Evolutionary conservation across 2,113 vertebrate genomes (phyloP), one percentile per base, ranked within the genome.

Genomic region (Sclerurus mexicanus): DNA sequence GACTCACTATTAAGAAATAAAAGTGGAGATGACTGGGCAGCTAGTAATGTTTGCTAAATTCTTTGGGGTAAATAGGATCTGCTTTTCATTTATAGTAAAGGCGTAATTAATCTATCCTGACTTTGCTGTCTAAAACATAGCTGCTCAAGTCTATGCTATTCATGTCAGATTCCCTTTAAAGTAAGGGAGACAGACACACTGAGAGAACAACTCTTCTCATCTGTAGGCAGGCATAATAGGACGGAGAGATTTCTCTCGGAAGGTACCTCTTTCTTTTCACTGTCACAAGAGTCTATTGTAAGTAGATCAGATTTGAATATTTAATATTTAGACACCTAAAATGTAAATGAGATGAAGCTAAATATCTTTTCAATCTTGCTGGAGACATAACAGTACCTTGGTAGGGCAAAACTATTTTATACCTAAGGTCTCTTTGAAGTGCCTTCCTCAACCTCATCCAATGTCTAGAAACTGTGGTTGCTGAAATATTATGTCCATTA

Each of bases 1-100:
- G 81, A 94, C 59, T 93, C 85, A 86, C 44, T 83, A 44, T 59
- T 80, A 95, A 83, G 82, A 87, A 96, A 85, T 62, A 90, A 69
- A 93, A 39, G 24, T 67, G 47, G 87, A 77, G 37, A 91, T 95
- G 79, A 87, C 79, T 97, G 39, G 63, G 52, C 58, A 80, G 39
- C 47, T 91, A 77, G 33, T 67, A 76, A 90, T 56, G 63, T 92
- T 93, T 91, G 33, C 47, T 80, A 80, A 74, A 80, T 88, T 91
- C n/a, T 93, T 95, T 80, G 52, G 42, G 12, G n/a, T 77, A 87
- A 69, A 73, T 71, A 91, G 47, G 35, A 31, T 95, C 72, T 96
- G 71, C 67, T 93, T 96, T 93, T 93, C 42, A 90, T 95, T 91
- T 93, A 39, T 63, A 83, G 22, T 71, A 75, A 60, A 86, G 31